Evolutionary conservation across 2,113 vertebrate genomes (phyloP).

Genomic region (Festucalex cinctus): DNA sequence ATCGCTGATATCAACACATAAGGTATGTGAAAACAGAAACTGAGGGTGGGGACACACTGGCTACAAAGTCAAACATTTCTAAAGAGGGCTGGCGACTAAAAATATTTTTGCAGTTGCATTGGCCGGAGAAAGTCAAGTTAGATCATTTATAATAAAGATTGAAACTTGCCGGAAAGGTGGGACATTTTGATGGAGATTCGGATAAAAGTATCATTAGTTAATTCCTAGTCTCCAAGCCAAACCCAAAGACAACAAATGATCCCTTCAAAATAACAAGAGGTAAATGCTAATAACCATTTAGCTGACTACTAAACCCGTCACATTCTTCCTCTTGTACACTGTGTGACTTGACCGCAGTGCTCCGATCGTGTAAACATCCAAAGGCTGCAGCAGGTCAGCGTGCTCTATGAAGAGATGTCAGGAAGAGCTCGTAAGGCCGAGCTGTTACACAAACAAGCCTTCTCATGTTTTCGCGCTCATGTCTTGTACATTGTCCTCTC

Average conservation of each 20-base stretch:
- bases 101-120: too few species aligned
- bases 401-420: slow-evolving; percentile 33
- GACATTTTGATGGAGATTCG: too few species aligned
- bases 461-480: slow-evolving; percentile 15
- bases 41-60: neutral
- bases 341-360: too few species aligned
- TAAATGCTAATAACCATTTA: neutral
- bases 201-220: too few species aligned
- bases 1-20: slow-evolving; percentile 2
- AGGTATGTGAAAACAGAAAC: neutral
- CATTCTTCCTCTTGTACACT: neutral
- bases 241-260: neutral
- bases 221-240: too few species aligned
- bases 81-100: neutral
- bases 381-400: slow-evolving; percentile 14
- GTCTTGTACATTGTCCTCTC: neutral
- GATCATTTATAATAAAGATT: too few species aligned
- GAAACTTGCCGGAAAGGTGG: too few species aligned
- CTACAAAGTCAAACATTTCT: too few species aligned
- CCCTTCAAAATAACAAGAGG: neutral
- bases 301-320: neutral
- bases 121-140: too few species aligned
- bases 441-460: slow-evolving; percentile 32
- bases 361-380: slow-evolving; percentile 22
- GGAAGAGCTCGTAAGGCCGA: neutral